Base-by-base conservation (phyloP, 1,140 invertebrate species). In the Asobara japonica region DNA sequence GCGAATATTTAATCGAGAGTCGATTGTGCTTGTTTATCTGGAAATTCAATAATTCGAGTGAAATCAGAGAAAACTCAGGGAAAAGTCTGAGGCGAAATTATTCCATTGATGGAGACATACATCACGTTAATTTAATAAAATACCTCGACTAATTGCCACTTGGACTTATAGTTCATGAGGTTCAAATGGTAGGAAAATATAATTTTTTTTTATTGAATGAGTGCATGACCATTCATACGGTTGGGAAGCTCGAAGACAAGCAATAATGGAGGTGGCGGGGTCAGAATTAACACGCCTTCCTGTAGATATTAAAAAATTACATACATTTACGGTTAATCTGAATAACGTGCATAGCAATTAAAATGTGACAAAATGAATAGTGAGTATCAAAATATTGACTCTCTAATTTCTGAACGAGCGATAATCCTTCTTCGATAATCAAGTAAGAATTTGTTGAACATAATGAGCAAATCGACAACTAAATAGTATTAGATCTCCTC, bases 1-100 rank as follows among this genome's bases (percentile, higher is more conserved):
- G 78, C 78, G 80, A 82, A 82, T 84, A 78, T 80, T 84, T 79
- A 84, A 82, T 77, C 77, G 74, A 77, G 41, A 38, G 56, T 30
- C 71, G n/a, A 56, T 56, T 56, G 51, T 56, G 25, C 22, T 56
- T 69, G 41, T 73, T 48, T 36, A 56, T 56, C 51, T 51, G n/a
- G 18, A 10, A 11, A 25, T 56, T 56, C 51, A 27, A 56, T 56
- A 7, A 56, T 56, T 25, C 51, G 6, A 56, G 20, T 18, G 18
- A 56, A 27, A 25, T 11, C 13, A 16, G n/a, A 13, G 41, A 45
- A 25, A 25, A 36, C 11, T 25, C 6, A 56, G 8, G 20, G 1
- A 20, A 25, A 27, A 5, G 18, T 7, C 8, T 25, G 51, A 10
- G 25, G n/a, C 3, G 18, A 5, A 45, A 45, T 45, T 45, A 45